phyloP scores from a whole-genome alignment of 1,140 invertebrate genomes.

The Eupeodes corollae region DNA sequence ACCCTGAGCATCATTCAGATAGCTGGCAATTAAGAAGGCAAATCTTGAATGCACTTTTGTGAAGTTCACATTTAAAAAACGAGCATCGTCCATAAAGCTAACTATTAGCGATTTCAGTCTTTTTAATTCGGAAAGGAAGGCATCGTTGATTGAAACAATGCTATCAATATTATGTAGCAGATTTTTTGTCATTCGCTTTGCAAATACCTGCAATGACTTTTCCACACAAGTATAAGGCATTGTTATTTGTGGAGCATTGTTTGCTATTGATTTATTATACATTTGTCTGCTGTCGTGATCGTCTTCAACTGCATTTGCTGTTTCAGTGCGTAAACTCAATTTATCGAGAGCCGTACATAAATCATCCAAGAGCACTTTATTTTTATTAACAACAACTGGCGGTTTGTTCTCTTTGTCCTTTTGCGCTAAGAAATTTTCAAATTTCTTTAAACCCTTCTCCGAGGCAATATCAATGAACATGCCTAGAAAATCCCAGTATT shows the following conservation, averaged over 20 bases:
- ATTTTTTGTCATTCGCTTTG: slow-evolving; percentile 47
- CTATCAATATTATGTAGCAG: slow-evolving; percentile 33
- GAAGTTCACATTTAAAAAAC: slow-evolving; percentile 49
- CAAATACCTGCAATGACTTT: slow-evolving; percentile 53
- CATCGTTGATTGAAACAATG: slow-evolving; percentile 31
- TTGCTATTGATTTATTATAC: not conserved
- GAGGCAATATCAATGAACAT: slow-evolving; percentile 63
- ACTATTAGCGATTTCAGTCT: slow-evolving; percentile 51
- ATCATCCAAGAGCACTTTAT: slow-evolving; percentile 1
- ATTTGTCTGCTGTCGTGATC: not conserved
- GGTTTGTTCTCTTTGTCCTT: slow-evolving; percentile 1
- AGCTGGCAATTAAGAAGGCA: slow-evolving; percentile 46
- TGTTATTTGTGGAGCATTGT: slow-evolving; percentile 16
- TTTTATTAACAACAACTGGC: not conserved
- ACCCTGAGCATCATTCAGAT: slow-evolving; percentile 29
- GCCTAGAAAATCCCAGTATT: slow-evolving; percentile 82
- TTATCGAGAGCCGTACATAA: slow-evolving; percentile 11
- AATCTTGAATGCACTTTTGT: slow-evolving; percentile 49
- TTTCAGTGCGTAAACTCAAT: not conserved
- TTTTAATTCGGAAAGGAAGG: slow-evolving; percentile 49
- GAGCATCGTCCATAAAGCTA: slow-evolving; percentile 52
- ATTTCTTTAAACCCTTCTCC: slow-evolving; percentile 52
- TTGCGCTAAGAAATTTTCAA: slow-evolving; percentile 63
- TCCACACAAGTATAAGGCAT: slow-evolving; percentile 50
- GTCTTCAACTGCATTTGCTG: not conserved